These are phyloP conservation scores for Danio rerio DNA, from an alignment of 2,113 vertebrate species.

Conservation along the genomic window DNA sequence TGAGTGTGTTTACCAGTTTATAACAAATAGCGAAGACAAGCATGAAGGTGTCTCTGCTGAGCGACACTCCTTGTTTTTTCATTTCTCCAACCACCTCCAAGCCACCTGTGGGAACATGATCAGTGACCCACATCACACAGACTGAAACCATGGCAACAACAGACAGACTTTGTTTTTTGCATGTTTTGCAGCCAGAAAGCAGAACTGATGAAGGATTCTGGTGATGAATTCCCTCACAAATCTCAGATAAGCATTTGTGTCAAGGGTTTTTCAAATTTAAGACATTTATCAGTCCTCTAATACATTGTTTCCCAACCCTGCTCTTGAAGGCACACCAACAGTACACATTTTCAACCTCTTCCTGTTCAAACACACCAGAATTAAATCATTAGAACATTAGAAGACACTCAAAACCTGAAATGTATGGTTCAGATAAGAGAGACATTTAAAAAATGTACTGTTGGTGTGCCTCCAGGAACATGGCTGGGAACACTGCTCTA, in stretches of 20 bases:
- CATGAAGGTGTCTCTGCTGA: slow-evolving; percentile 83
- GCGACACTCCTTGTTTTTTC: slow-evolving; percentile 81
- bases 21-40: slow-evolving; percentile 88
- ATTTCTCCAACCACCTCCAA: slow-evolving; percentile 85
- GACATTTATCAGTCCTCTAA: too few relatives aligned
- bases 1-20: slow-evolving; percentile 82
- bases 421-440: too few relatives aligned
- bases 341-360: too few relatives aligned
- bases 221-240: neutral
- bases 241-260: neutral
- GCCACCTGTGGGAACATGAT: slow-evolving; percentile 75
- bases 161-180: neutral
- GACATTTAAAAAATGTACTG: too few relatives aligned
- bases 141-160: slow-evolving; percentile 21
- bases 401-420: too few relatives aligned
- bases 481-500: too few relatives aligned
- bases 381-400: too few relatives aligned
- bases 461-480: too few relatives aligned
- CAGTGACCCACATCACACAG: neutral
- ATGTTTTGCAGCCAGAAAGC: slow-evolving; percentile 4
- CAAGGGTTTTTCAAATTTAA: neutral
- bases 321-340: too few relatives aligned
- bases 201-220: neutral
- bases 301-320: too few relatives aligned
- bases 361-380: too few relatives aligned